These are phyloP conservation scores for Addax nasomaculatus DNA, from an alignment of 2,113 vertebrate genomes.

Conservation along the genomic window DNA sequence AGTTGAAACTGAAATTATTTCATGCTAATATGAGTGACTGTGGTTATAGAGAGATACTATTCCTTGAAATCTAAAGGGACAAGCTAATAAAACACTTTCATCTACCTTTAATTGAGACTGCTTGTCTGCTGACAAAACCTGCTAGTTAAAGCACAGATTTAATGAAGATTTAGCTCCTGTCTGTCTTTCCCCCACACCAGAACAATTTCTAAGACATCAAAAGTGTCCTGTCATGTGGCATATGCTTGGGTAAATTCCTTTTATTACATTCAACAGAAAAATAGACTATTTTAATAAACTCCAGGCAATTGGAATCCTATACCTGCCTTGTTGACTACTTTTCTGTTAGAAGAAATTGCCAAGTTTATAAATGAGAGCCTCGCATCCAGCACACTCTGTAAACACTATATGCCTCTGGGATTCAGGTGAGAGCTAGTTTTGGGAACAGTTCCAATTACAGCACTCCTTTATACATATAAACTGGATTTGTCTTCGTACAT, in stretches of 20 bases:
- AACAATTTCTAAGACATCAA: neutral
- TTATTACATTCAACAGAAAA: slow-evolving; percentile 39
- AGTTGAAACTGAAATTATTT: slow-evolving; percentile 36
- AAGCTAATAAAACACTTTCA: slow-evolving; percentile 22
- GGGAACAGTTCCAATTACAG: slow-evolving; percentile 41
- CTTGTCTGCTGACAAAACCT: neutral
- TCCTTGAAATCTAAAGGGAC: slow-evolving; percentile 46
- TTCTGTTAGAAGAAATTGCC: slow-evolving; percentile 25
- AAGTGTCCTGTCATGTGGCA: slow-evolving; percentile 24
- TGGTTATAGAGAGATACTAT: neutral
- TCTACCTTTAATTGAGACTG: slow-evolving; percentile 26
- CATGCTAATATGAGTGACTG: neutral
- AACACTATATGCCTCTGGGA: slow-evolving; percentile 39
- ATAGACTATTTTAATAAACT: slow-evolving; percentile 38
- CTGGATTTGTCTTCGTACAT: neutral
- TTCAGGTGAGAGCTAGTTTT: slow-evolving; percentile 19
- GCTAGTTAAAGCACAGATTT: slow-evolving; percentile 33
- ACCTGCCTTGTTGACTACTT: neutral
- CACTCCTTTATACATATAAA: neutral
- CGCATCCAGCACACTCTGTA: neutral
- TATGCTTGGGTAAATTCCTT: slow-evolving; percentile 48
- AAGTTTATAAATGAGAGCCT: slow-evolving; percentile 43
- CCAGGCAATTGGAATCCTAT: neutral
- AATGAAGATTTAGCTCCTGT: slow-evolving; percentile 23
- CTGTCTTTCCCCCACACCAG: slow-evolving; percentile 7